A percentile compares a stretch with the other conserved stretches of the same genome.
These are phyloP conservation scores for Xiphophorus couchianus DNA, from an alignment of 2,113 vertebrate genomes.

Conservation along the genomic window DNA sequence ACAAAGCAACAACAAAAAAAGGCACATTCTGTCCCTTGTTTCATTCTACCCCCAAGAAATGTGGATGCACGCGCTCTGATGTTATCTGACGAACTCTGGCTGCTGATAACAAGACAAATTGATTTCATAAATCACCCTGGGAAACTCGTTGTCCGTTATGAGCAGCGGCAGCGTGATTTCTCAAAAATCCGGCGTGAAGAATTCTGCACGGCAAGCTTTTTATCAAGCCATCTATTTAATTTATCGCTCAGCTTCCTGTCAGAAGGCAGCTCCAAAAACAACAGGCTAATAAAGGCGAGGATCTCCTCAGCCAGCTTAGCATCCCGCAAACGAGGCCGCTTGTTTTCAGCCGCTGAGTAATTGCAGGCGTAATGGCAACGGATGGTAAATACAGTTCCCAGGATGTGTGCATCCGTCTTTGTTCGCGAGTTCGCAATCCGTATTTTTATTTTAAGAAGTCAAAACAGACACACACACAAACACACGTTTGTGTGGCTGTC, in stretches of 20 bases:
- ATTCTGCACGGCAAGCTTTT: slow-evolving; percentile 70
- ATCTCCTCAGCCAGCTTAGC: slow-evolving; percentile 59
- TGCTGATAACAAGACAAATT: slow-evolving; percentile 77
- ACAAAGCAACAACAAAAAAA: slow-evolving; percentile 3
- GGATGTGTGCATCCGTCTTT: slow-evolving; percentile 59
- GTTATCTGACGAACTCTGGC: slow-evolving; percentile 65
- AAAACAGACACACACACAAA: background rate
- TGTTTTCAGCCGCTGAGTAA: slow-evolving; percentile 71
- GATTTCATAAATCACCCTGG: slow-evolving; percentile 78
- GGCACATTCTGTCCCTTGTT: slow-evolving; percentile 10
- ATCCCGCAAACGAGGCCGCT: slow-evolving; percentile 57
- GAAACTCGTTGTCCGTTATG: slow-evolving; percentile 66
- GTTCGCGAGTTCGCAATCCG: slow-evolving; percentile 42
- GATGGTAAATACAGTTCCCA: slow-evolving; percentile 58
- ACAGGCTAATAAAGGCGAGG: slow-evolving; percentile 64
- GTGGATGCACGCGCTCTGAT: slow-evolving; percentile 63
- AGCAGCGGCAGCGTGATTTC: slow-evolving; percentile 56
- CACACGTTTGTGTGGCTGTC: too few relatives aligned
- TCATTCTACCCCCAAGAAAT: slow-evolving; percentile 36
- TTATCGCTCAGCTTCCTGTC: slow-evolving; percentile 68
- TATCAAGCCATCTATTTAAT: slow-evolving; percentile 78
- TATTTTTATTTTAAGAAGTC: slow-evolving; percentile 43
- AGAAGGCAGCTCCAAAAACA: slow-evolving; percentile 64
- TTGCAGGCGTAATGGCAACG: slow-evolving; percentile 65
- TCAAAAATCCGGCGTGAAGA: slow-evolving; percentile 62